These are phyloP conservation scores for Incurvaria masculella DNA, from an alignment of 2,888 invertebrate genomes.

Conservation along the genomic window DNA sequence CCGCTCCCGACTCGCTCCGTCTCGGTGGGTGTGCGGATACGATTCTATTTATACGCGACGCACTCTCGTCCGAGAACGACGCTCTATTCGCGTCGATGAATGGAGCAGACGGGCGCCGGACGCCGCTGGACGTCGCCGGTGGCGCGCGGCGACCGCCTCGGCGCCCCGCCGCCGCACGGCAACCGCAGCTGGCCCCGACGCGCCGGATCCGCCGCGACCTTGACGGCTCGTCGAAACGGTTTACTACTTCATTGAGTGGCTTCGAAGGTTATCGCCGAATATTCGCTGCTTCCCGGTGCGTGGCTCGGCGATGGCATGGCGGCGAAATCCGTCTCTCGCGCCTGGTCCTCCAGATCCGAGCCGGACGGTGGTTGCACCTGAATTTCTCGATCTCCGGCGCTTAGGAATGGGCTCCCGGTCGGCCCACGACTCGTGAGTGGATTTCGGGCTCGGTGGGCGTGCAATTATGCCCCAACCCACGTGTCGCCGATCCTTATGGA, in stretches of 20 bases:
- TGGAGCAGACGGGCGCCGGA: not conserved
- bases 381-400: no score
- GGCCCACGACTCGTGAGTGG: not conserved
- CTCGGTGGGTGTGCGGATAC: not conserved
- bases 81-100: not conserved
- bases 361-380: no score
- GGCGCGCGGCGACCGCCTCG: not conserved
- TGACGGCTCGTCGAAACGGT: not conserved
- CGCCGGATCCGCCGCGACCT: not conserved
- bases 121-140: not conserved
- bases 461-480: not conserved
- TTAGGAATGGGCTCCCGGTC: no score
- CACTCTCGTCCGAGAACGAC: not conserved
- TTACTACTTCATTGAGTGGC: not conserved
- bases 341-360: no score
- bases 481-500: not conserved
- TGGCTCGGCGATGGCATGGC: no score
- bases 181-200: not conserved
- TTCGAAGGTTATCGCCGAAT: not conserved
- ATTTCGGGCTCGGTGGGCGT: not conserved
- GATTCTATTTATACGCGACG: not conserved
- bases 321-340: no score
- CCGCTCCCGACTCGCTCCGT: not conserved
- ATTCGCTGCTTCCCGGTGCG: no score
- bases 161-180: not conserved